Evolutionary conservation across 2,113 vertebrate genomes (phyloP).

Genomic region (Cyanoramphus novaezelandiae): DNA sequence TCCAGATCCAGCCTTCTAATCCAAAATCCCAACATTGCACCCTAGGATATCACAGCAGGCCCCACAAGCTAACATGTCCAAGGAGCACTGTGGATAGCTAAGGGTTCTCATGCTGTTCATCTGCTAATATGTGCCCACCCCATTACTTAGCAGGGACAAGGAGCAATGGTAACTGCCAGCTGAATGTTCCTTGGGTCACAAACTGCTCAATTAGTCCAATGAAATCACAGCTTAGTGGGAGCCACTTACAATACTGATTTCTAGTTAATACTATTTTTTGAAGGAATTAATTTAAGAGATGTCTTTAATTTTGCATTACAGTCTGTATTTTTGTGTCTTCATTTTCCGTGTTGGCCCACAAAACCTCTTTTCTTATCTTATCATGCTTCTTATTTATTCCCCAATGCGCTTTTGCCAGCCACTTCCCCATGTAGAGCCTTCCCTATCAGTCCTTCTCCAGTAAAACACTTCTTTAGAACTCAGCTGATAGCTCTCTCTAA

Average conservation of each 20-base stretch:
- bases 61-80: neutral
- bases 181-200: slow-evolving; percentile 5
- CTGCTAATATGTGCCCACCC: neutral
- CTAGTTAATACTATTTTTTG: neutral
- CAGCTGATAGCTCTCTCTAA: neutral
- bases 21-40: neutral
- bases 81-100: neutral
- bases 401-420: neutral
- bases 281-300: slow-evolving; percentile 16
- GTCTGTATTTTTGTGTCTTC: neutral
- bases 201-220: neutral
- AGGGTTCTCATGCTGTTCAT: neutral
- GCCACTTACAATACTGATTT: neutral
- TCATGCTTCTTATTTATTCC: neutral
- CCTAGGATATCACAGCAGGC: neutral
- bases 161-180: neutral
- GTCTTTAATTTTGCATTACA: neutral
- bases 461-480: neutral
- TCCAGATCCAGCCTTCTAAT: neutral
- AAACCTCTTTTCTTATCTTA: neutral
- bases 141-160: neutral
- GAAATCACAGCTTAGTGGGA: neutral
- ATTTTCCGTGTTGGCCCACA: slow-evolving; percentile 19
- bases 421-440: neutral
- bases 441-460: neutral